Base-by-base conservation (phyloP, 1,140 invertebrate genomes). In the Spodoptera litura region DNA sequence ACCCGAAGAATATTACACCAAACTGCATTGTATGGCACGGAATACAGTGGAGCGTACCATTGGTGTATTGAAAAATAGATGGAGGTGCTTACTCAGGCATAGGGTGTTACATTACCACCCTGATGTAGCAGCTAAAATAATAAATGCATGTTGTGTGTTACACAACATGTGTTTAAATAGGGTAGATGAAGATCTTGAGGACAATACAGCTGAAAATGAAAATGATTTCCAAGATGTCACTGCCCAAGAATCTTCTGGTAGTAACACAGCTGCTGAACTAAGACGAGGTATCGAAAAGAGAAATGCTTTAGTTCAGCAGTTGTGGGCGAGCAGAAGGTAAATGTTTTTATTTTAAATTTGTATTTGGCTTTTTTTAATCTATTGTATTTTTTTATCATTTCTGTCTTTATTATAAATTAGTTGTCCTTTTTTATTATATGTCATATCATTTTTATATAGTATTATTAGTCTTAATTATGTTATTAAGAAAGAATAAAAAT, bases 81-180 rank as follows among this genome's bases (percentile, higher is more conserved):
- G 71, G 56, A 44, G 82, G 20, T 86, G 81, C 44, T 51, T 83
- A 27, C 53, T 81, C 15, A 44, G 13, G 0, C 79, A 82, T 13
- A 77, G 79, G 51, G 78, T 83, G 13, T 68, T 87, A 1, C 80
- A 87, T 53, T 83, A 83, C 58, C 44, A 80, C 49, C 81, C 78
- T 25, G 38, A 76, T 11, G 64, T 58, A 49, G 81, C 59, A 27
- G 53, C 79, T 4, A 85, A 82, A 80, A 81, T 83, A 25, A 74
- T 79, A 51, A 81, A 73, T 77, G 84, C 82, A 52, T 85, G 78
- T 62, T 80, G 76, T 81, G 74, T 83, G 0, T 61, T 83, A 10
- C 82, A 85, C 62, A 83, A 82, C 56, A 78, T 85, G 20, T 59
- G 49, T 44, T 68, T 62, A 15, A 62, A 62, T 35, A 62, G 5